A percentile compares a stretch with the other conserved stretches of the same genome.
Conservation (phyloP, 2,113 vertebrate species). For the Laticauda laticaudata region DNA sequence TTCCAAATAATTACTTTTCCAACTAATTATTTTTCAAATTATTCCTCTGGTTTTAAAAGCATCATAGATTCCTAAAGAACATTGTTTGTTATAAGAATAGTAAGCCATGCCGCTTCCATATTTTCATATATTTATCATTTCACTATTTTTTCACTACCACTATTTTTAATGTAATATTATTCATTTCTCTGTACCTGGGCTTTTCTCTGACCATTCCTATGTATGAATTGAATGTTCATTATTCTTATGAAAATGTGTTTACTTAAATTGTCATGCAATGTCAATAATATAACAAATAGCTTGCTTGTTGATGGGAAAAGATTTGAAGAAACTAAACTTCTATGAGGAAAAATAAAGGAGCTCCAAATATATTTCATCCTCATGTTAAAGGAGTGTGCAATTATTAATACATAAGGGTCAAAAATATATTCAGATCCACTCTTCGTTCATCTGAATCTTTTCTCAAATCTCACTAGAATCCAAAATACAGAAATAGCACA, state of each 20-base stretch:
- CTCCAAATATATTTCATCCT: background rate
- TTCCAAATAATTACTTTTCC: background rate
- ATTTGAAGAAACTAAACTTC: background rate
- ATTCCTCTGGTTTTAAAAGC: background rate
- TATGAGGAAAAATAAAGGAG: background rate
- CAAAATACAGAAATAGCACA: background rate
- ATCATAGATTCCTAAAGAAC: background rate
- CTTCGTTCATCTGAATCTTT: background rate
- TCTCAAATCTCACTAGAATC: background rate
- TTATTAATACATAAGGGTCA: background rate
- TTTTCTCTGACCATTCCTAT: background rate
- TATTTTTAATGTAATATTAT: background rate
- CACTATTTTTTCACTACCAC: background rate
- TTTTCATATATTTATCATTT: background rate
- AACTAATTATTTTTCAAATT: background rate
- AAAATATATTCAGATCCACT: background rate
- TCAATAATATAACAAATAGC: background rate
- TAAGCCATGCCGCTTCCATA: background rate
- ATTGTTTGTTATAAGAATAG: background rate
- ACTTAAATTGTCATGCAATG: background rate
- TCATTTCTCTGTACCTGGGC: background rate
- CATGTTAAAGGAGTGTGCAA: background rate
- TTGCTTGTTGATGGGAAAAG: background rate
- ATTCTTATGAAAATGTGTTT: background rate
- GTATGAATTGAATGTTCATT: background rate